Conservation (phyloP, 2,888 invertebrate genomes). For the Sialis lutaria region DNA sequence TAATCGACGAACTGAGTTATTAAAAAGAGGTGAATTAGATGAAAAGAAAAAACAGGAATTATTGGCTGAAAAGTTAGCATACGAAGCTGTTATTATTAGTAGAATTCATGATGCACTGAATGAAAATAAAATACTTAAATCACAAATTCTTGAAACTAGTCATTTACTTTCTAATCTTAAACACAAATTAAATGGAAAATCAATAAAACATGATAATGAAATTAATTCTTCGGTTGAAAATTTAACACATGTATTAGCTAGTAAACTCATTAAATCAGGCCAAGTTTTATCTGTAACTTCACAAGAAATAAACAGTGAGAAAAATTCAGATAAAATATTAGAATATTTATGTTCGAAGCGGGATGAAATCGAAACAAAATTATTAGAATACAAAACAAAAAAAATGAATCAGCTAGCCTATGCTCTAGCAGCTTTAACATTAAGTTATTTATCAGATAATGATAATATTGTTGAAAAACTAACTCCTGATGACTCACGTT, state of each 20-base stretch:
- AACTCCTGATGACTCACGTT: constrained; percentile 41
- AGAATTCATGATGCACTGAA: constrained; percentile 49
- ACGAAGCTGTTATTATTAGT: constrained; percentile 56
- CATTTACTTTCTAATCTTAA: constrained; percentile 56
- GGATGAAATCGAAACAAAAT: constrained; percentile 39
- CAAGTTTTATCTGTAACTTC: constrained; percentile 20
- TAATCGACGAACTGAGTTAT: constrained; percentile 43
- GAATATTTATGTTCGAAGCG: constrained; percentile 32
- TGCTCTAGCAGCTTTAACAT: constrained; percentile 49
- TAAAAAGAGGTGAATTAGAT: constrained; percentile 49
- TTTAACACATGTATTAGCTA: constrained; percentile 56
- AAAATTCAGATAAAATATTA: constrained; percentile 24
- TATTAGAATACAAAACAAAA: constrained; percentile 45
- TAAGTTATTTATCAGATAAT: constrained; percentile 34
- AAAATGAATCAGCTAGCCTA: constrained; percentile 53
- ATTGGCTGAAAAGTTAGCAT: constrained; percentile 63
- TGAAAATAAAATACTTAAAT: constrained; percentile 36
- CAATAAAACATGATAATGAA: constrained; percentile 24
- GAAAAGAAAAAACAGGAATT: constrained; percentile 49
- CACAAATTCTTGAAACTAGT: constrained; percentile 59
- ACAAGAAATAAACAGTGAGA: constrained; percentile 20
- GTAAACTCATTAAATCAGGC: constrained; percentile 33
- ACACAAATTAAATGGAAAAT: constrained; percentile 40
- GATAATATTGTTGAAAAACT: constrained; percentile 27
- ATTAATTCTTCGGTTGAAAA: constrained; percentile 39